A percentile compares a stretch with the other conserved stretches of the same genome.
These are phyloP conservation scores for Dryobates pubescens DNA, from an alignment of 2,797 vertebrate species.

Conservation along the genomic window DNA sequence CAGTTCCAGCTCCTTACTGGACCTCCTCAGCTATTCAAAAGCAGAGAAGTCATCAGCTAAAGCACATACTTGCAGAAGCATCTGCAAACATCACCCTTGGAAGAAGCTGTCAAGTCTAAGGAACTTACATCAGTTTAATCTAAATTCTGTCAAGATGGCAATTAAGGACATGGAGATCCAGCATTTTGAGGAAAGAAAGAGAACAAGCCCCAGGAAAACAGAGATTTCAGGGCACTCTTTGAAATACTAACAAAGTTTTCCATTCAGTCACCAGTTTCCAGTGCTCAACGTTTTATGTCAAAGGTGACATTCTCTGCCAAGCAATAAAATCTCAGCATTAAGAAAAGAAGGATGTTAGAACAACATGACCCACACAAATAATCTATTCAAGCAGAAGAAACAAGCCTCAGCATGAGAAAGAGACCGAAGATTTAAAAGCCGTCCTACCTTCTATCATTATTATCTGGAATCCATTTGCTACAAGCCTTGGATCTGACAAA, in stretches of 20 bases:
- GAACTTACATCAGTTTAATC: not conserved
- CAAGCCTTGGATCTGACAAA: constrained; percentile 89
- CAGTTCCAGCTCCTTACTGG: not conserved
- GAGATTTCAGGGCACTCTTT: not conserved
- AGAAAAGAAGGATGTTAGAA: not conserved
- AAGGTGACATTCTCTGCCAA: not conserved
- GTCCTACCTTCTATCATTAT: constrained; percentile 87
- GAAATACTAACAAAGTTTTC: not conserved
- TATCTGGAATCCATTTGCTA: constrained; percentile 93
- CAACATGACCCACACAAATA: no score
- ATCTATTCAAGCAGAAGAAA: not conserved
- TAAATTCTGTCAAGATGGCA: not conserved
- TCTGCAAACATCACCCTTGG: not conserved
- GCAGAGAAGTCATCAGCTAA: not conserved
- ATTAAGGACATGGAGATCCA: not conserved
- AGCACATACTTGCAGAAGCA: not conserved
- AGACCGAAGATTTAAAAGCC: constrained; percentile 18
- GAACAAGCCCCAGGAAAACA: not conserved
- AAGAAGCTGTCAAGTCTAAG: not conserved
- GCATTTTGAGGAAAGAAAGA: not conserved
- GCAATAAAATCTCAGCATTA: not conserved
- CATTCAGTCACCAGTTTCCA: not conserved
- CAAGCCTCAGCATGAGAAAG: not conserved
- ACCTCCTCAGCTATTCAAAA: not conserved
- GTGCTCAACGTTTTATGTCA: not conserved